Evolutionary conservation across 2,888 invertebrate genomes (phyloP).

Genomic region (Mactromeris polynyma): DNA sequence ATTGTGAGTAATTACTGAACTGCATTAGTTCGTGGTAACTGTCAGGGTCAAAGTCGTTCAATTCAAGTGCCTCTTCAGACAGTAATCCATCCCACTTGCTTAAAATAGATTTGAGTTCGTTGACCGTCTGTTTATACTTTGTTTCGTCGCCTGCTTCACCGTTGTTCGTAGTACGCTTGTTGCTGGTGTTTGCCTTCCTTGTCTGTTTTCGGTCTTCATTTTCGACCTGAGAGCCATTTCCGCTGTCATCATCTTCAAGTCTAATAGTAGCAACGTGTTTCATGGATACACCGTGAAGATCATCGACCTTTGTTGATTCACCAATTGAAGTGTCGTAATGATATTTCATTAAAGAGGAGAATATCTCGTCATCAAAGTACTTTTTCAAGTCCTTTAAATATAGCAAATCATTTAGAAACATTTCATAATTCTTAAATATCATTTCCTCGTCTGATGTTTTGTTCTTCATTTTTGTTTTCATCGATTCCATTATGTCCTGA

Average conservation of each 20-base stretch:
- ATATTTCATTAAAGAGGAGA: conserved; percentile 76
- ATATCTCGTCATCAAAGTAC: conserved; percentile 82
- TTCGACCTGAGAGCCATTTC: conserved; percentile 64
- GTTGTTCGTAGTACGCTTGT: conserved; percentile 27
- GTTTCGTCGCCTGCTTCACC: conserved; percentile 15
- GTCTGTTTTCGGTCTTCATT: conserved; percentile 38
- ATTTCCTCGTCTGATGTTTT: conserved; percentile 69
- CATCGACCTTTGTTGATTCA: background rate
- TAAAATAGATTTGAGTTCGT: conserved; percentile 75
- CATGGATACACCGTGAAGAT: conserved; percentile 25
- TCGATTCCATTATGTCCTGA: conserved; percentile 54
- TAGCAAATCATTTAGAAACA: conserved; percentile 79
- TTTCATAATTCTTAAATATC: conserved; percentile 75
- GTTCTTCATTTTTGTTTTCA: conserved; percentile 54
- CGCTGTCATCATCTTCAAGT: conserved; percentile 66
- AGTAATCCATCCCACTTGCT: conserved; percentile 80
- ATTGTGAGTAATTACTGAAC: conserved; percentile 73
- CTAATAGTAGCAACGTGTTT: conserved; percentile 24
- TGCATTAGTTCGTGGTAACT: conserved; percentile 81
- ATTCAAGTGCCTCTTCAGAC: conserved; percentile 74
- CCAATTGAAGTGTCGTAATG: conserved; percentile 77
- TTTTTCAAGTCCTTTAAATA: conserved; percentile 80
- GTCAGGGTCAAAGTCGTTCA: conserved; percentile 81
- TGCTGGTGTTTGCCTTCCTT: background rate
- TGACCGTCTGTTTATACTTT: conserved; percentile 72